Conservation (phyloP, 2,797 vertebrate species). For the Hemibagrus guttatus region DNA sequence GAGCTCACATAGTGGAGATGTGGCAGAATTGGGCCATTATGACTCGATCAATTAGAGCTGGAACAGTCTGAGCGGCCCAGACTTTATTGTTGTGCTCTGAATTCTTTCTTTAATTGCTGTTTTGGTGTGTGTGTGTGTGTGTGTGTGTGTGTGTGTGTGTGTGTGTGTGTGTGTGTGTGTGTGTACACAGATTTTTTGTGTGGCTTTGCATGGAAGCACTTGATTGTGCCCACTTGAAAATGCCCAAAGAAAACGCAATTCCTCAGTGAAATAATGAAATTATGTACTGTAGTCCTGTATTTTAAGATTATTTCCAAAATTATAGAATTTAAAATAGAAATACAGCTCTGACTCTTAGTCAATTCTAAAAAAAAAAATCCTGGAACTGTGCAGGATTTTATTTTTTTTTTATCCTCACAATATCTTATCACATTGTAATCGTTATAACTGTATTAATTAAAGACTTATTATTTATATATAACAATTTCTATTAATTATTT, state of each 20-base stretch:
- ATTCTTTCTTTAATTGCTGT: conserved; percentile 46
- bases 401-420: neutral
- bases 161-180: neutral
- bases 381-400: neutral
- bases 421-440: neutral
- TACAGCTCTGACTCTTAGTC: neutral
- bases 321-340: neutral
- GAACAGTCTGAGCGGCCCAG: conserved; percentile 34
- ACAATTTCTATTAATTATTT: too few species aligned
- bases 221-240: neutral
- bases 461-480: too few species aligned
- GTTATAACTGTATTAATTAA: neutral
- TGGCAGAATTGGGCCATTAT: conserved; percentile 52
- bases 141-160: neutral
- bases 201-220: neutral
- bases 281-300: neutral
- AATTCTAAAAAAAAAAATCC: neutral
- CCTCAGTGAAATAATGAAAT: neutral
- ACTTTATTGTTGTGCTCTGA: conserved; percentile 41
- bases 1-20: conserved; percentile 49
- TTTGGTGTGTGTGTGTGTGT: conserved; percentile 17
- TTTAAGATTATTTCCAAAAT: neutral
- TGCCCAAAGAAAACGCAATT: neutral
- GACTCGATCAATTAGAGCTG: conserved; percentile 53
- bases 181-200: conserved; percentile 12